Evolutionary conservation across 92 coral and sea anemone genomes (phyloP).

Genomic region (Heteractis magnifica): DNA sequence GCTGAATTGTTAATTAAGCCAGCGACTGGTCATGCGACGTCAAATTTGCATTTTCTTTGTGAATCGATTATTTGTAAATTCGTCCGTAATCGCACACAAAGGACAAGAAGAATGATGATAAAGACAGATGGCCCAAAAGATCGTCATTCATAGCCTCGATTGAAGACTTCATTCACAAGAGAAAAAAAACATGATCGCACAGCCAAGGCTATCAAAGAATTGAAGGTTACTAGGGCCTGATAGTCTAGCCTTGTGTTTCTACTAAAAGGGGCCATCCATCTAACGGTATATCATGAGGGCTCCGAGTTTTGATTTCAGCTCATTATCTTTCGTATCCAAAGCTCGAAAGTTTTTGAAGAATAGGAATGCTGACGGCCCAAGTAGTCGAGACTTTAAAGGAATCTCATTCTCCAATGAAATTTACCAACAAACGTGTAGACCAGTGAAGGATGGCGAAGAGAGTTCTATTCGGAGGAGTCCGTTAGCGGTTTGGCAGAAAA

Average conservation of each 20-base stretch:
- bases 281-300: conserved; percentile 27
- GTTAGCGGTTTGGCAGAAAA: conserved; percentile 29
- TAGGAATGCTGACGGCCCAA: conserved; percentile 35
- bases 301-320: conserved; percentile 36
- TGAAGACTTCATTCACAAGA: background rate
- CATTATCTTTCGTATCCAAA: conserved; percentile 52
- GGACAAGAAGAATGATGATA: background rate
- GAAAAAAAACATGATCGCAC: background rate
- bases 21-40: background rate
- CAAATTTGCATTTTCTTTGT: conserved; percentile 42
- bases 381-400: conserved; percentile 35
- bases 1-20: conserved; percentile 8
- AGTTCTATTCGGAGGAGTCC: conserved; percentile 14
- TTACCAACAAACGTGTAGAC: conserved; percentile 45
- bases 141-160: background rate
- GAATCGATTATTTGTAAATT: conserved; percentile 24
- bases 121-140: conserved; percentile 21
- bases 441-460: conserved; percentile 17
- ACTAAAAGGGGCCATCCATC: background rate
- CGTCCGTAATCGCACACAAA: conserved; percentile 26
- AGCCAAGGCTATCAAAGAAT: background rate
- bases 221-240: background rate
- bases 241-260: background rate
- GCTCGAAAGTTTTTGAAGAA: conserved; percentile 61
- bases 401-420: conserved; percentile 49